Conservation (phyloP, 2,888 invertebrate species). For the Caenorhabditis sp. region DNA sequence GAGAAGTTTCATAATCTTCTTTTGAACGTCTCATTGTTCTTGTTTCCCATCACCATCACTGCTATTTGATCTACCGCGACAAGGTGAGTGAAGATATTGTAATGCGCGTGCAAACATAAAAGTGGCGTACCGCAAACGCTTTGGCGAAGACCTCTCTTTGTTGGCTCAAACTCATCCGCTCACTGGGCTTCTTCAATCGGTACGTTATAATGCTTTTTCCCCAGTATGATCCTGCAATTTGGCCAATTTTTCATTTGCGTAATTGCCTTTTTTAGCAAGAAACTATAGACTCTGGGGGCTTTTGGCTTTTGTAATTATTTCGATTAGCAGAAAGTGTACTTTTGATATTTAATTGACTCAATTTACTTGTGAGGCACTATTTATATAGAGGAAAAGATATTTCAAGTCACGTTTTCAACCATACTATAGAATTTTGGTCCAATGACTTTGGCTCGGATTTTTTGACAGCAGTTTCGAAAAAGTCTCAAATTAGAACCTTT, state of each 20-base stretch:
- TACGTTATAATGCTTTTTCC: constrained; percentile 78
- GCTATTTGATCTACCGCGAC: constrained; percentile 51
- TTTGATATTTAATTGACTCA: not conserved
- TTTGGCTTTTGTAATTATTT: no score
- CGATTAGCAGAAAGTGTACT: no score
- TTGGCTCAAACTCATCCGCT: constrained; percentile 63
- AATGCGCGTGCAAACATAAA: constrained; percentile 53
- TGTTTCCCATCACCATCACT: constrained; percentile 10
- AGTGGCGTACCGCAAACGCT: constrained; percentile 73
- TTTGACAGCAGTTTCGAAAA: no score
- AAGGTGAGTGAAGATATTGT: constrained; percentile 42
- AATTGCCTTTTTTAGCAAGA: constrained; percentile 5
- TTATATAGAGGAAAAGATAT: not conserved
- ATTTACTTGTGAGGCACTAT: not conserved
- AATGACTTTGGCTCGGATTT: no score
- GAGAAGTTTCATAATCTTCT: not conserved
- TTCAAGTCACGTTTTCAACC: not conserved
- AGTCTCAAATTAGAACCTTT: not conserved
- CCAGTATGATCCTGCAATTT: constrained; percentile 80
- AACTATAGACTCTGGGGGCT: no score
- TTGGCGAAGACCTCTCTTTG: constrained; percentile 70
- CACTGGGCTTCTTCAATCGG: constrained; percentile 72
- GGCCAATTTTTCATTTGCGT: constrained; percentile 1
- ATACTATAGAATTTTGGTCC: no score
- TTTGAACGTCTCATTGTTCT: not conserved